A percentile compares a stretch with the other conserved stretches of the same genome.
phyloP scores from a whole-genome alignment of 2,797 vertebrate species.

The Chaetophractus vellerosus region DNA sequence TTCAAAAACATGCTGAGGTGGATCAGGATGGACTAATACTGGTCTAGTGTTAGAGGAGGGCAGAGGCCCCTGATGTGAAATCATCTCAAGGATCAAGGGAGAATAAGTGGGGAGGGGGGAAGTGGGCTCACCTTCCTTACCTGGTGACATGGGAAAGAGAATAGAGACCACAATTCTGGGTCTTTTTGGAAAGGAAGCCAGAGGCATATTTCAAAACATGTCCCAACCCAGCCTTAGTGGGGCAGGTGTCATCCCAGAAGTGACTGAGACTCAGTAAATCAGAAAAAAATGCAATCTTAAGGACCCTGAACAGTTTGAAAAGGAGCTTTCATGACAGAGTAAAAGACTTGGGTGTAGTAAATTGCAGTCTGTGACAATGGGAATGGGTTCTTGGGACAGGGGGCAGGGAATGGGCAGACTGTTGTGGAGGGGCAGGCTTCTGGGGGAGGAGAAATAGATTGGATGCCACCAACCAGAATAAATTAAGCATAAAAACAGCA shows the following conservation, averaged over 20 bases:
- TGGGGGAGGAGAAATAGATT: no score
- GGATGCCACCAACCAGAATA: no score
- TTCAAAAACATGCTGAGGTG: not conserved
- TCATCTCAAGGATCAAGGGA: not conserved
- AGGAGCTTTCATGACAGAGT: not conserved
- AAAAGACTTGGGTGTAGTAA: not conserved
- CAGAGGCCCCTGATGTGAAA: not conserved
- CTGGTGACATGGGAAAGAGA: not conserved
- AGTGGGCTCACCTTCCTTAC: no score
- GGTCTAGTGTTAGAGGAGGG: not conserved
- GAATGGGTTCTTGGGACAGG: no score
- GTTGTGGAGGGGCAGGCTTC: not conserved
- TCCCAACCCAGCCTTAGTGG: not conserved
- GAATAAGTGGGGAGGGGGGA: no score
- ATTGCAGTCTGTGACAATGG: not conserved
- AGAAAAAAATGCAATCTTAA: not conserved
- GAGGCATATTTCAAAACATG: not conserved
- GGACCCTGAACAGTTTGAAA: not conserved
- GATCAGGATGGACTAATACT: not conserved
- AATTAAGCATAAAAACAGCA: not conserved
- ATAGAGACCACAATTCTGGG: not conserved
- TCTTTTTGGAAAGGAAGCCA: not conserved
- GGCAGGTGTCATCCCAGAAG: not conserved
- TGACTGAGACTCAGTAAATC: not conserved
- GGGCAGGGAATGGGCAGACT: not conserved